These are phyloP conservation scores for Lomographa bimaculata DNA, from an alignment of 2,888 invertebrate genomes.

Conservation along the genomic window DNA sequence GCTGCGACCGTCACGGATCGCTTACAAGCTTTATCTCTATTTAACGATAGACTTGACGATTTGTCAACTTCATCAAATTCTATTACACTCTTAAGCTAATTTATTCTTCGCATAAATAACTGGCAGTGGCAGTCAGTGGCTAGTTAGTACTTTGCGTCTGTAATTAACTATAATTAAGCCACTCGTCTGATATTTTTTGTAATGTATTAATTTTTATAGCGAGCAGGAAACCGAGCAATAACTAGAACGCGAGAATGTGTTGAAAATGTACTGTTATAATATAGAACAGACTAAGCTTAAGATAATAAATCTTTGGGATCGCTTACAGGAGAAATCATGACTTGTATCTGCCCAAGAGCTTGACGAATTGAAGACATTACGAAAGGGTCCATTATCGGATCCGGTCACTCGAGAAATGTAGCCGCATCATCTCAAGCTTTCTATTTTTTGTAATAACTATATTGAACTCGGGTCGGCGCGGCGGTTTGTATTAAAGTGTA, in stretches of 20 bases:
- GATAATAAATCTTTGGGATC: neutral
- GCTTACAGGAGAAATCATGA: constrained; percentile 4
- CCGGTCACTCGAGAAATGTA: constrained; percentile 20
- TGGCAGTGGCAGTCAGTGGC: too few relatives aligned
- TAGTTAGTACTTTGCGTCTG: constrained; percentile 11
- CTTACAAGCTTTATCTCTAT: constrained; percentile 1
- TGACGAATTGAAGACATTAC: constrained; percentile 11
- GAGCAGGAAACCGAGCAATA: constrained; percentile 9
- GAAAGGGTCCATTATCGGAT: constrained; percentile 16
- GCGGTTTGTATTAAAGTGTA: too few relatives aligned
- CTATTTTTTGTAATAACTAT: constrained; percentile 15
- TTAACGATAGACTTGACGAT: neutral
- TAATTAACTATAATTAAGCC: constrained; percentile 16
- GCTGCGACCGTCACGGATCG: constrained; percentile 13
- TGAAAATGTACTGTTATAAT: constrained; percentile 8
- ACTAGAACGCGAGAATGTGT: constrained; percentile 12
- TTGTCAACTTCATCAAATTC: neutral
- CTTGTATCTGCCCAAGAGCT: constrained; percentile 10
- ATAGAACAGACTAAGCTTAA: neutral
- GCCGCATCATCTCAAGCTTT: constrained; percentile 13
- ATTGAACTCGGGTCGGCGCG: too few relatives aligned
- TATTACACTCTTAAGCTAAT: neutral
- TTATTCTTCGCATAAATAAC: neutral
- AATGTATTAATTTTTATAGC: constrained; percentile 13
- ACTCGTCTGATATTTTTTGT: constrained; percentile 17